phyloP scores from a whole-genome alignment of 2,797 vertebrate species.

The Malurus leucopterus region DNA sequence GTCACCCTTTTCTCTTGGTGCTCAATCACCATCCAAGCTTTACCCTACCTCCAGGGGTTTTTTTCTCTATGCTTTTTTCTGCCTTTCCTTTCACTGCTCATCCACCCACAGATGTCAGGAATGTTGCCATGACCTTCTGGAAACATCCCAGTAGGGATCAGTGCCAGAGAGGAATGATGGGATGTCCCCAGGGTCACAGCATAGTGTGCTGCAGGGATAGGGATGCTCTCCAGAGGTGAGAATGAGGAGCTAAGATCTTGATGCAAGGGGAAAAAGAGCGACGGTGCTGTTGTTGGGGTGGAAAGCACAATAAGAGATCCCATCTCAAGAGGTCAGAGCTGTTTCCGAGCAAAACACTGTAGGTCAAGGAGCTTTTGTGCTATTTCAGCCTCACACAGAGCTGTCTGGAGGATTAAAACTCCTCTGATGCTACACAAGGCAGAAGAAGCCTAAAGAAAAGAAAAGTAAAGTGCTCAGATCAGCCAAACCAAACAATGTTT shows the following conservation, averaged over 20 bases:
- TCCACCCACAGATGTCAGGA: neutral
- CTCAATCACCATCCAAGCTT: neutral
- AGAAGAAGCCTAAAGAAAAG: neutral
- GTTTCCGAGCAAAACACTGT: rapidly evolving
- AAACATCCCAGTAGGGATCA: neutral
- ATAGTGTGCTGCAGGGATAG: rapidly evolving
- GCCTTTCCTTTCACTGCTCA: neutral
- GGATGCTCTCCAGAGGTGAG: neutral
- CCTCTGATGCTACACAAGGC: neutral
- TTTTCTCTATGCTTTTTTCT: neutral
- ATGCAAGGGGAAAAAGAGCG: neutral
- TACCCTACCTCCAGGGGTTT: neutral
- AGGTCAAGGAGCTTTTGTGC: neutral
- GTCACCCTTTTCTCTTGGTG: neutral
- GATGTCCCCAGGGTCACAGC: neutral
- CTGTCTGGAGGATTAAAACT: neutral
- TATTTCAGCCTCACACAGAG: neutral
- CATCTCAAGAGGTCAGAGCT: neutral
- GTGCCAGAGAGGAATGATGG: rapidly evolving
- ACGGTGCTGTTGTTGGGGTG: neutral
- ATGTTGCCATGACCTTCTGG: rapidly evolving
- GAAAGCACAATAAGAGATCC: neutral
- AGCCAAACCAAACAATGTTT: neutral
- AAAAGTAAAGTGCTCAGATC: neutral
- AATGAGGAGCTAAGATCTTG: neutral